These are phyloP conservation scores for Dolichopus griseipennis DNA, from an alignment of 2,888 invertebrate species.

Conservation along the genomic window DNA sequence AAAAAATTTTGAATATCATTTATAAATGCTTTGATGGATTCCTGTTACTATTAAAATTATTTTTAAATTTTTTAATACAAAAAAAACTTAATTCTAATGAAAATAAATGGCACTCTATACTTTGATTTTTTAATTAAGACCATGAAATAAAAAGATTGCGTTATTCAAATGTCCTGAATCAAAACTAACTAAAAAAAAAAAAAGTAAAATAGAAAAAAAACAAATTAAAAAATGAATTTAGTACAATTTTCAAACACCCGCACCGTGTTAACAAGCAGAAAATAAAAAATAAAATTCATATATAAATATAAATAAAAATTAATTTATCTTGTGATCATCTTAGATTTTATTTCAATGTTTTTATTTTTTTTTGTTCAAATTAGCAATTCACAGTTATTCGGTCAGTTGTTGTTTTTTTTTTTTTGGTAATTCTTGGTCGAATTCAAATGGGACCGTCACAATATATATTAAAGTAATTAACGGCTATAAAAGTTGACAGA, in stretches of 20 bases:
- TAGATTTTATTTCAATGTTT: neutral
- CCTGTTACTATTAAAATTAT: no score
- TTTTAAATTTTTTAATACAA: no score
- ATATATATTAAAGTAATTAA: neutral
- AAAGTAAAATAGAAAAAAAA: neutral
- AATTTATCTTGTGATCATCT: neutral
- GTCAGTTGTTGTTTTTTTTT: no score
- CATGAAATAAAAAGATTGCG: no score
- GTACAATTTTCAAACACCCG: neutral
- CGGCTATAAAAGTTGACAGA: constrained; percentile 4
- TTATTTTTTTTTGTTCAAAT: neutral
- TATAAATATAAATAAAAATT: neutral
- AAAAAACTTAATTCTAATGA: no score
- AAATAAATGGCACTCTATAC: no score
- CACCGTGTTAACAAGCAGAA: neutral
- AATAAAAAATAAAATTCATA: neutral
- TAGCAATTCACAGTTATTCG: neutral
- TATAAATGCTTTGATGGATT: no score
- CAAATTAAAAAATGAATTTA: neutral
- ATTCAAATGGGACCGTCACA: no score
- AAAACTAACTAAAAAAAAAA: neutral
- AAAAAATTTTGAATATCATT: no score
- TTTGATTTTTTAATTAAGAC: no score
- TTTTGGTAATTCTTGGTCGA: neutral
- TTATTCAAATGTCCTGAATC: neutral